Conservation (phyloP, 2,113 vertebrate species). For the Oryzias celebensis region DNA sequence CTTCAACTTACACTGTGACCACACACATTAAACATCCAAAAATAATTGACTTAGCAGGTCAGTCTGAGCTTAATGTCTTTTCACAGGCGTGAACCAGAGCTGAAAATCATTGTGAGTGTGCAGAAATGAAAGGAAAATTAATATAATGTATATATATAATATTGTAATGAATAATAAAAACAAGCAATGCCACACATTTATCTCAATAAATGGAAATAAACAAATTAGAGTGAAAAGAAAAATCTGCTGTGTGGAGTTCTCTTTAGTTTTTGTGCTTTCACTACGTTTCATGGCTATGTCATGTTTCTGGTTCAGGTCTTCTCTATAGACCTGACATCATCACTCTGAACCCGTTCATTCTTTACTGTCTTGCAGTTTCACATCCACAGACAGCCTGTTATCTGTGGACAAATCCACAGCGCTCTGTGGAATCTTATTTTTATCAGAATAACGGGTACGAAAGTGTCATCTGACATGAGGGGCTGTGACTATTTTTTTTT, state of each 20-base stretch:
- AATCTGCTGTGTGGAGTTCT: conserved; percentile 33
- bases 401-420: conserved; percentile 51
- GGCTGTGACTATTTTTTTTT: background rate
- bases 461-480: conserved; percentile 58
- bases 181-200: conserved; percentile 65
- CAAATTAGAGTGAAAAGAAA: conserved; percentile 47
- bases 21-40: conserved; percentile 30
- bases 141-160: background rate
- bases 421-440: conserved; percentile 46
- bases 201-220: conserved; percentile 73
- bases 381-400: conserved; percentile 42
- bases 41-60: conserved; percentile 72
- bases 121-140: conserved; percentile 54
- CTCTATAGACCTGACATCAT: conserved; percentile 66
- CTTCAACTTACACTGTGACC: conserved; percentile 51
- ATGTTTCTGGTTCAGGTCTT: conserved; percentile 43
- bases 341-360: conserved; percentile 46
- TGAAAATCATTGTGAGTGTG: conserved; percentile 74
- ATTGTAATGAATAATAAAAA: conserved; percentile 68
- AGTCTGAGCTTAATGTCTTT: conserved; percentile 72
- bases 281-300: conserved; percentile 36
- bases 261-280: conserved; percentile 17
- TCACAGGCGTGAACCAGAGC: conserved; percentile 75
- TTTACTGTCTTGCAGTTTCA: conserved; percentile 36
- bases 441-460: conserved; percentile 61